Base-by-base conservation (phyloP, 1,140 invertebrate genomes). In the Saxidomus purpurata region DNA sequence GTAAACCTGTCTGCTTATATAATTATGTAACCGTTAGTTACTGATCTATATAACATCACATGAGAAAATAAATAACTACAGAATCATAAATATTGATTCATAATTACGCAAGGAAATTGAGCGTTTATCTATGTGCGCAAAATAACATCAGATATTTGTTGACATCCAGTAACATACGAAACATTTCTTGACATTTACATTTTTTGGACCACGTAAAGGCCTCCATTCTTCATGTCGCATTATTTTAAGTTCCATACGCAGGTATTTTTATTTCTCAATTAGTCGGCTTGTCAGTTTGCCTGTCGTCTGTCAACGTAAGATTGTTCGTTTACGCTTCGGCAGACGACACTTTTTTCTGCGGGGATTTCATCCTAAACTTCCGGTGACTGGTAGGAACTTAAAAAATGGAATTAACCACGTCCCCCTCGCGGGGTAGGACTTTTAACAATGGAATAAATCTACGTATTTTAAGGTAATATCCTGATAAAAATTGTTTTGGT, bases 221-320 rank as follows among this genome's bases (percentile, higher is more conserved):
- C 71, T 76, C 71, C 4, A 22, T 13, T 9, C 9, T 2, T 19
- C 22, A n/a, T 36, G 40, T 76, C 40, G 40, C 40, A 25, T 6
- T 76, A 49, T 28, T 76, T 4, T 40, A 25, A 49, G 40, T 71
- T 71, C 67, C 67, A 76, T 47, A 47, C 38, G 22, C 40, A 76
- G 19, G 71, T 47, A 9, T 40, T 40, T 47, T 40, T 19, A 15
- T 40, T 40, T n/a, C 40, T 28, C 71, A 49, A 40, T 76, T 76
- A 25, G 38, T 25, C 19, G 38, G 8, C 36, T n/a, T 47, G 71
- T 76, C 71, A 28, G 36, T 76, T 43, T 76, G 13, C 40, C 38
- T 76, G 71, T 76, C 71, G 71, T 76, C 71, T 76, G 71, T 76
- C 71, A 76, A 25, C 71, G 22, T 13, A 43, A 15, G 40, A 19